These are phyloP conservation scores for Sminthurinus signatus DNA, from an alignment of 1,140 invertebrate species.

Conservation along the genomic window DNA sequence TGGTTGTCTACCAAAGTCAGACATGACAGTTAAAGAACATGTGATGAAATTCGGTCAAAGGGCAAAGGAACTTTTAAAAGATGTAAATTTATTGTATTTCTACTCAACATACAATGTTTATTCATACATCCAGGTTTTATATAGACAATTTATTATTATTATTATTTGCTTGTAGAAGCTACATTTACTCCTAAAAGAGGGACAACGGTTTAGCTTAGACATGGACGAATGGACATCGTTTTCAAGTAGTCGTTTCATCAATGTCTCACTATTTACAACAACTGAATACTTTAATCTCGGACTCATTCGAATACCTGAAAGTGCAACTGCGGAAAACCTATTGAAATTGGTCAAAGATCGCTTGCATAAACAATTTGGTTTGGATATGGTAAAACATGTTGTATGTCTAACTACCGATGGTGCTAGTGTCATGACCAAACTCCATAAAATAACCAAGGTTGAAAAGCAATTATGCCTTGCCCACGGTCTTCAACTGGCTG, in stretches of 20 bases:
- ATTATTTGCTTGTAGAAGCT: no score
- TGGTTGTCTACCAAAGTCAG: no score
- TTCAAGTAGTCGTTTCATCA: conserved; percentile 3
- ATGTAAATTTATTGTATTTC: no score
- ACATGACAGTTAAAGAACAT: no score
- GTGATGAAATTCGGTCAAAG: no score
- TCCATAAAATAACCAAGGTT: neutral
- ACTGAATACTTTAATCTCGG: neutral
- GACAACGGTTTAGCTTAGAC: no score
- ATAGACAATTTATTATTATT: no score
- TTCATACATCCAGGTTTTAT: no score
- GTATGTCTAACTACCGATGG: conserved; percentile 8
- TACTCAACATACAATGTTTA: no score
- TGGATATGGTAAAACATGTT: neutral
- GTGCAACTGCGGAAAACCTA: conserved; percentile 2
- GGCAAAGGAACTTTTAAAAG: no score
- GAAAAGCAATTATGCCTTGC: conserved; percentile 8
- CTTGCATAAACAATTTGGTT: neutral
- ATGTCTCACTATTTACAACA: neutral
- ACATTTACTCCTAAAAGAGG: no score
- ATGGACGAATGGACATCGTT: conserved; percentile 20
- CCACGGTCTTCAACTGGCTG: conserved; percentile 12
- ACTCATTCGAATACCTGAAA: neutral
- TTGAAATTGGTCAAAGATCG: neutral
- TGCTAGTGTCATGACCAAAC: conserved; percentile 12